Evolutionary conservation across 2,888 invertebrate genomes (phyloP).

Genomic region (Schizotus pectinicornis): DNA sequence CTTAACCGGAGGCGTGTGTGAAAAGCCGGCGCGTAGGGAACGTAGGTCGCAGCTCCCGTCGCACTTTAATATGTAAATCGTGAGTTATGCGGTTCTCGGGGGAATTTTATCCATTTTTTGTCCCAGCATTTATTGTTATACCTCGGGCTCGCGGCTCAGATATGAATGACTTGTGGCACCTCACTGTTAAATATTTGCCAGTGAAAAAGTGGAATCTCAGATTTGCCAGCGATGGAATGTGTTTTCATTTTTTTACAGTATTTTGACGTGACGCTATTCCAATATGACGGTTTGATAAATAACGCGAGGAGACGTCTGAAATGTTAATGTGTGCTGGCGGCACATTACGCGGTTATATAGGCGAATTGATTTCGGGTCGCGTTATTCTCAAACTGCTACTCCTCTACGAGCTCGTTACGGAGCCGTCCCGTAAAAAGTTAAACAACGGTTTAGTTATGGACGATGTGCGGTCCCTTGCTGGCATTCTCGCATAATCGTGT

Average conservation of each 20-base stretch:
- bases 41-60: constrained; percentile 19
- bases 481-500: not conserved
- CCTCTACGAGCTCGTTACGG: no score
- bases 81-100: constrained; percentile 41
- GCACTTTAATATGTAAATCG: constrained; percentile 43
- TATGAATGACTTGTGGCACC: constrained; percentile 42
- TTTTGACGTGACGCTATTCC: not conserved
- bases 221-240: constrained; percentile 10
- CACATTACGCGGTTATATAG: no score
- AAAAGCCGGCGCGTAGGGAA: not conserved
- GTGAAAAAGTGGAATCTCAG: constrained; percentile 3
- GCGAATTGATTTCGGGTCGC: no score
- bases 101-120: constrained; percentile 42
- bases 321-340: no score
- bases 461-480: no score
- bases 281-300: constrained; percentile 1
- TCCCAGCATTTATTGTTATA: constrained; percentile 42
- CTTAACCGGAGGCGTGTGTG: no score
- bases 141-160: constrained; percentile 34
- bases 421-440: no score
- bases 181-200: constrained; percentile 38
- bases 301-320: not conserved
- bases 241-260: not conserved
- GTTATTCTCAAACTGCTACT: no score
- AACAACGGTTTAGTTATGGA: no score